Conservation (phyloP, 2,888 invertebrate species). For the Ophion ventricosus region DNA sequence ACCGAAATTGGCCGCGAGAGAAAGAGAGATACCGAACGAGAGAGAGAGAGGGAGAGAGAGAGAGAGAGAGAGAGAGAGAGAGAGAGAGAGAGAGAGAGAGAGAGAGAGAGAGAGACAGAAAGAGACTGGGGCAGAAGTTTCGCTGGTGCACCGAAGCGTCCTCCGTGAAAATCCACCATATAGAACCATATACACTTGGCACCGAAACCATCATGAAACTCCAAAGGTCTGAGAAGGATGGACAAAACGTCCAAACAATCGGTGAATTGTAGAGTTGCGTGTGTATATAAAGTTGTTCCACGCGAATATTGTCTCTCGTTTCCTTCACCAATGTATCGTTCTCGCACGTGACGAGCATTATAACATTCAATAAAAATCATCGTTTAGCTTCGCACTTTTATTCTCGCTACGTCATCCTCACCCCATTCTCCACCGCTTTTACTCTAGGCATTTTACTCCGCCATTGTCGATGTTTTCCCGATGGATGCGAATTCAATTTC, state of each 20-base stretch:
- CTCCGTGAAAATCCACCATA: constrained; percentile 15
- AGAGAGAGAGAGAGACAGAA: constrained; percentile 10
- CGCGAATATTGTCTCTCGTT: constrained; percentile 22
- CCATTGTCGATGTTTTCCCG: too few species aligned
- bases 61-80: constrained; percentile 6
- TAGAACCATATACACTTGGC: constrained; percentile 2
- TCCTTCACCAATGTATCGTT: constrained; percentile 12
- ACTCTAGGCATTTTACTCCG: too few species aligned
- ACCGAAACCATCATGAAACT: background rate
- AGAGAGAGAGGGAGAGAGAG: constrained; percentile 6
- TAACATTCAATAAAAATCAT: constrained; percentile 28
- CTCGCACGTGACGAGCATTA: constrained; percentile 18
- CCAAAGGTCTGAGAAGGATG: constrained; percentile 5
- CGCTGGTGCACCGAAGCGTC: constrained; percentile 20
- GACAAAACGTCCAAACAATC: constrained; percentile 30
- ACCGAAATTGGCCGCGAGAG: background rate
- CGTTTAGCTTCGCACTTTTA: too few species aligned
- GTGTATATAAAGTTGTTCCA: constrained; percentile 7
- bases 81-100: constrained; percentile 12
- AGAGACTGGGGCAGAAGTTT: constrained; percentile 39
- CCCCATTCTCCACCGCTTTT: too few species aligned
- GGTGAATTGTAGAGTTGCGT: background rate
- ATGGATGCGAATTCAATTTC: too few species aligned
- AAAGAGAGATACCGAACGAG: background rate
- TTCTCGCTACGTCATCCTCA: too few species aligned